Evolutionary conservation across 2,113 vertebrate species (phyloP).

Genomic region (Eptatretus burgeri): DNA sequence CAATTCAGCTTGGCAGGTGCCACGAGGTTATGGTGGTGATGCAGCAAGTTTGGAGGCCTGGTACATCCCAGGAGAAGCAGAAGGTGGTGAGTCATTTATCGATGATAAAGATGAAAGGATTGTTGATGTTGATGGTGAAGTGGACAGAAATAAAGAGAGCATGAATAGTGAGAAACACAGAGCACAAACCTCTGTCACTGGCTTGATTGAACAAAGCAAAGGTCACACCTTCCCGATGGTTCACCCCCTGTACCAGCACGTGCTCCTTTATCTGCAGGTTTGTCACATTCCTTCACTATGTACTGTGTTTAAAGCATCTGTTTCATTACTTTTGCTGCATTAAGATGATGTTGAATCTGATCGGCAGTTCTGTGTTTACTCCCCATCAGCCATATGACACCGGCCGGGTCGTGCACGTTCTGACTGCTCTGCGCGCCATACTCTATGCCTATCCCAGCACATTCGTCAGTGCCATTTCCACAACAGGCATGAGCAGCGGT

Average conservation of each 20-base stretch:
- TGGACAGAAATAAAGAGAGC: neutral
- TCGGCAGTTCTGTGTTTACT: no score
- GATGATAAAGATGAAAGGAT: neutral
- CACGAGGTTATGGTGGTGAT: neutral
- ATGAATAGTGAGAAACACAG: neutral
- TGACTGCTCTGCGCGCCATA: conserved; percentile 69
- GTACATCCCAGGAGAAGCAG: neutral
- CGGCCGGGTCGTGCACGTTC: conserved; percentile 59
- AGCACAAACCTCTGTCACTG: neutral
- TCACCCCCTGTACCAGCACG: conserved; percentile 82
- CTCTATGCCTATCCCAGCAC: conserved; percentile 49
- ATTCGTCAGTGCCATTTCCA: conserved; percentile 85
- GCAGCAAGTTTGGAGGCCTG: neutral
- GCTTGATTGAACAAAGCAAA: conserved; percentile 12
- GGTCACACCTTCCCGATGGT: conserved; percentile 45
- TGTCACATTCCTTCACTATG: no score
- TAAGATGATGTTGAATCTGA: no score
- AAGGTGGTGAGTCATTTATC: neutral
- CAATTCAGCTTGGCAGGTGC: neutral
- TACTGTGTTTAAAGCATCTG: no score
- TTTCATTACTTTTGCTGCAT: no score
- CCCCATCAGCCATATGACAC: conserved; percentile 39
- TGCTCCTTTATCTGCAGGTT: conserved; percentile 74
- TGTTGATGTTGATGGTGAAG: neutral
- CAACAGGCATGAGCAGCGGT: conserved; percentile 79